Evolutionary conservation across 2,113 vertebrate genomes (phyloP).

Genomic region (Leptodactylus fuscus): DNA sequence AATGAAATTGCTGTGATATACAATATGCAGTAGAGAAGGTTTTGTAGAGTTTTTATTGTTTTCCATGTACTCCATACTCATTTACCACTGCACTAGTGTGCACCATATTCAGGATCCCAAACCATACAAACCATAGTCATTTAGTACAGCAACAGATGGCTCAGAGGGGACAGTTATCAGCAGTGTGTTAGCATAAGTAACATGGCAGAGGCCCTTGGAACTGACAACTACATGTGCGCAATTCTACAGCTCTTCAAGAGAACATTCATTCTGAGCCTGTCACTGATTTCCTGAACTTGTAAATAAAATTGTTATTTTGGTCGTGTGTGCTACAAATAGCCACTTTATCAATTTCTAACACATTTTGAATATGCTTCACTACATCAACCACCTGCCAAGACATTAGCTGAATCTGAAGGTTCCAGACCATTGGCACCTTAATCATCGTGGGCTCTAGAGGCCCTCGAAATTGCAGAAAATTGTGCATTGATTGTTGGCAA

Average conservation of each 20-base stretch:
- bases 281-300: constrained; percentile 39
- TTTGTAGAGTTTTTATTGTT: too few species aligned
- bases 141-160: background rate
- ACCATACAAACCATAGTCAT: too few species aligned
- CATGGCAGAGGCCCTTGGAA: constrained; percentile 26
- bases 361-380: constrained; percentile 62
- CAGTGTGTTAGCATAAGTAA: background rate
- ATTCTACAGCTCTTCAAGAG: background rate
- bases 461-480: constrained; percentile 66
- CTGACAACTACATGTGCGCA: too few species aligned
- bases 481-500: constrained; percentile 65
- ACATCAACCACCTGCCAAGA: constrained; percentile 71
- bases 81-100: too few species aligned
- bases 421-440: constrained; percentile 70
- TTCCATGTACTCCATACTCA: too few species aligned
- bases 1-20: too few species aligned
- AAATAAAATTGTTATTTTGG: constrained; percentile 60
- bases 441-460: constrained; percentile 68
- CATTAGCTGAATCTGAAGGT: constrained; percentile 71
- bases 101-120: too few species aligned
- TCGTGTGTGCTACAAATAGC: constrained; percentile 56
- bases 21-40: too few species aligned
- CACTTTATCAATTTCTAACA: constrained; percentile 67
- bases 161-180: background rate
- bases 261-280: constrained; percentile 38